phyloP scores from a whole-genome alignment of 92 coral and sea anemone genomes.

The Virgularia gustaviana region DNA sequence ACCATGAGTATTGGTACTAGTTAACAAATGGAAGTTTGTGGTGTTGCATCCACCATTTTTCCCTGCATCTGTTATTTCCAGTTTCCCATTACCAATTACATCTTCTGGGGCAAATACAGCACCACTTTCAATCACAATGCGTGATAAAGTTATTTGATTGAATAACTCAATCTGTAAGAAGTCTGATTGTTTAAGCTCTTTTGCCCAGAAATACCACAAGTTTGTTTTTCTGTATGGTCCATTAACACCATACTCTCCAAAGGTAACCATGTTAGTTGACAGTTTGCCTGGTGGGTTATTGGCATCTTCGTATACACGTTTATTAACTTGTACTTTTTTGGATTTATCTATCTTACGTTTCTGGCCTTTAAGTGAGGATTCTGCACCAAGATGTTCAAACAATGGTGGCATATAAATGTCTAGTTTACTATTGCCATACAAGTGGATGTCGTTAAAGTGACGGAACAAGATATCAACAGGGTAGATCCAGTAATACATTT shows the following conservation, averaged over 20 bases:
- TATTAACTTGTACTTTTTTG: background rate
- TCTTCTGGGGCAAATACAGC: slow-evolving; percentile 59
- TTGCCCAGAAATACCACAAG: slow-evolving; percentile 64
- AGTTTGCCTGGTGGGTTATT: slow-evolving; percentile 58
- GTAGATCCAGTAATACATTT: slow-evolving; percentile 70
- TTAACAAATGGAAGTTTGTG: slow-evolving; percentile 27
- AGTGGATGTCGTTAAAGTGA: slow-evolving; percentile 65
- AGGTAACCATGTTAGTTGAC: slow-evolving; percentile 46
- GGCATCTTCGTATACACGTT: slow-evolving; percentile 46
- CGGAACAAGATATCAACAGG: slow-evolving; percentile 70
- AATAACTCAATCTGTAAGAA: slow-evolving; percentile 43
- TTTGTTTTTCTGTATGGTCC: slow-evolving; percentile 43
- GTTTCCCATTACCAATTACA: slow-evolving; percentile 55
- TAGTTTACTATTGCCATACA: slow-evolving; percentile 61
- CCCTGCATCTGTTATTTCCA: slow-evolving; percentile 24
- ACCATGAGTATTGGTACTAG: slow-evolving; percentile 25
- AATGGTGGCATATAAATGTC: slow-evolving; percentile 60
- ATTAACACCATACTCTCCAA: slow-evolving; percentile 21
- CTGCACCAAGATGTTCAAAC: slow-evolving; percentile 63
- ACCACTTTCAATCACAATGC: slow-evolving; percentile 61
- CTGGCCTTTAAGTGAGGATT: slow-evolving; percentile 65
- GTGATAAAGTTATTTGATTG: slow-evolving; percentile 32
- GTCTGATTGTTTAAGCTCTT: slow-evolving; percentile 43
- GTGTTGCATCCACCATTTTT: slow-evolving; percentile 44
- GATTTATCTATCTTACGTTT: slow-evolving; percentile 30